Evolutionary conservation across 2,797 vertebrate genomes (phyloP).

Genomic region (Hephaestus fuliginosus): DNA sequence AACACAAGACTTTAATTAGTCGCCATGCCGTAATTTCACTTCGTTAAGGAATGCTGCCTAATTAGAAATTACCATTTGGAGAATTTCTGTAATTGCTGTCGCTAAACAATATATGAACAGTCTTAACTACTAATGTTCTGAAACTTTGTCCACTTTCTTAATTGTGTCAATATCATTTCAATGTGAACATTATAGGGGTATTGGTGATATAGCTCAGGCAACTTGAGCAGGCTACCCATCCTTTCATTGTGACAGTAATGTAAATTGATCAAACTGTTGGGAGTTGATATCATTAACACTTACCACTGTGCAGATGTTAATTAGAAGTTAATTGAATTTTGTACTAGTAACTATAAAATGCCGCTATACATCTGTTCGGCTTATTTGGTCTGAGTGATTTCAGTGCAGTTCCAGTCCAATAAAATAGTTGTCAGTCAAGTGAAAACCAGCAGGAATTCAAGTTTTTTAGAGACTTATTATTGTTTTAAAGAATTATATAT

Average conservation of each 20-base stretch:
- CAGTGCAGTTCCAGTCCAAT: conserved; percentile 5
- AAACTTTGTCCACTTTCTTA: conserved; percentile 58
- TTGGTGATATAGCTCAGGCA: conserved; percentile 19
- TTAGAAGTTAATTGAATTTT: conserved; percentile 62
- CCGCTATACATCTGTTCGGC: conserved; percentile 22
- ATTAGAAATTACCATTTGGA: conserved; percentile 76
- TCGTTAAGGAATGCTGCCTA: conserved; percentile 70
- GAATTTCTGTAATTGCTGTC: conserved; percentile 70
- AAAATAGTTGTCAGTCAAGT: conserved; percentile 41
- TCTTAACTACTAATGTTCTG: conserved; percentile 38
- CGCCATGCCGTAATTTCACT: conserved; percentile 64
- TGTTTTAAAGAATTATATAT: conserved; percentile 19
- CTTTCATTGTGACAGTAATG: conserved; percentile 36
- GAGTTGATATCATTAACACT: conserved; percentile 63
- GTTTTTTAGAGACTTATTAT: conserved; percentile 30
- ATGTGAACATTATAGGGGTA: conserved; percentile 41
- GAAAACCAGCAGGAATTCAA: conserved; percentile 27
- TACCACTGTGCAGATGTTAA: conserved; percentile 61
- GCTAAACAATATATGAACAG: conserved; percentile 51
- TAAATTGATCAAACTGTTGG: conserved; percentile 60
- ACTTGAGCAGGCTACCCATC: conserved; percentile 5
- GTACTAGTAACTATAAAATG: conserved; percentile 38
- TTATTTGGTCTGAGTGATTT: conserved; percentile 29
- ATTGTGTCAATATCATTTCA: conserved; percentile 65
- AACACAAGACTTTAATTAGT: conserved; percentile 81